Conservation (phyloP, 2,113 vertebrate species). For the Urocitellus parryii region DNA sequence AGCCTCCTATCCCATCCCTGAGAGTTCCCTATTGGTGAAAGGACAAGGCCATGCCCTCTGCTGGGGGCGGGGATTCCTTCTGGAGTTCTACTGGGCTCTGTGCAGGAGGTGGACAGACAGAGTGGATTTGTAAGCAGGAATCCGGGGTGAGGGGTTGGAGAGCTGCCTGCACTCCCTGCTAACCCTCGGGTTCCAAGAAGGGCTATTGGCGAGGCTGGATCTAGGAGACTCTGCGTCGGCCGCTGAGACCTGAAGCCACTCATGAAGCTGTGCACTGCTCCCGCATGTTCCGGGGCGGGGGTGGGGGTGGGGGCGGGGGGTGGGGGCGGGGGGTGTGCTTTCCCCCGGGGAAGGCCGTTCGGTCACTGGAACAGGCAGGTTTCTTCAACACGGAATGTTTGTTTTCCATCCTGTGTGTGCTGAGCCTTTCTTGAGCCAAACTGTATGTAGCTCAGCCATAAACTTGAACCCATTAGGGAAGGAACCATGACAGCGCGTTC, state of each 20-base stretch:
- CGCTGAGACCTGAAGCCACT: neutral
- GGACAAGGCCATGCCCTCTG: neutral
- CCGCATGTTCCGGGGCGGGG: neutral
- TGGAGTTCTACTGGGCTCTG: neutral
- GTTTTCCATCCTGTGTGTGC: neutral
- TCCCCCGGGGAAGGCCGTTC: neutral
- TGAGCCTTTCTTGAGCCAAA: neutral
- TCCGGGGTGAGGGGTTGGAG: neutral
- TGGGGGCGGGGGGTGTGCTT: neutral
- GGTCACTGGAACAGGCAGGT: neutral
- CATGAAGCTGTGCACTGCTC: neutral
- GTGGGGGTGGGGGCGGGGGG: too few species aligned
- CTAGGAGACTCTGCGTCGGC: neutral
- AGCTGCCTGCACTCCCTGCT: too few species aligned
- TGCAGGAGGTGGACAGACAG: neutral
- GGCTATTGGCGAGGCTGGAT: neutral
- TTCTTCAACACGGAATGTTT: neutral
- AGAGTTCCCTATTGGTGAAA: neutral
- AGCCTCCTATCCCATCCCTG: too few species aligned
- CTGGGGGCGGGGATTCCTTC: neutral
- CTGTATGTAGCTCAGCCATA: neutral
- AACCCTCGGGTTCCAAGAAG: neutral
- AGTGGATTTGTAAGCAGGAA: neutral
- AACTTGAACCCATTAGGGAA: neutral
- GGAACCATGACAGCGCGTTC: rapidly evolving